Conservation (phyloP, 37 sponge, comb jelly and placozoan genomes). For the Dysidea cf. avara region DNA sequence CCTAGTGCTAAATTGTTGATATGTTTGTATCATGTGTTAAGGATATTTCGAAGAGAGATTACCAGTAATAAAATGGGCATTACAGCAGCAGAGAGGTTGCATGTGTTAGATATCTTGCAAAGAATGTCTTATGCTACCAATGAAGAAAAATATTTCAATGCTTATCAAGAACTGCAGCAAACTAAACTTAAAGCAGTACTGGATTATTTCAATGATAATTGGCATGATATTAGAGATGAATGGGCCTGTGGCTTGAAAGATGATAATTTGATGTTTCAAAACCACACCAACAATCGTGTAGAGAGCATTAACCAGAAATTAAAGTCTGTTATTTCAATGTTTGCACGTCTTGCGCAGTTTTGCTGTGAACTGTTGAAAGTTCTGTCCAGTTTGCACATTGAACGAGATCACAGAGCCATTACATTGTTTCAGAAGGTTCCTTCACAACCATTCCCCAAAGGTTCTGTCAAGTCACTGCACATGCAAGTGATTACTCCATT, state of each 20-base stretch:
- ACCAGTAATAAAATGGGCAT: too few relatives aligned
- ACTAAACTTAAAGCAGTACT: too few relatives aligned
- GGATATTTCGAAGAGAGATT: slow-evolving; percentile 13
- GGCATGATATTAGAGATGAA: slow-evolving; percentile 4
- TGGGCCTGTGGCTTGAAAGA: slow-evolving; percentile 5
- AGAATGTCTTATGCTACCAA: too few relatives aligned
- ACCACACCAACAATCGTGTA: neutral
- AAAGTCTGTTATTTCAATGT: slow-evolving; percentile 4
- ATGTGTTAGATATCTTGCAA: too few relatives aligned
- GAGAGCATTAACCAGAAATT: slow-evolving; percentile 18
- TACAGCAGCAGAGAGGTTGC: too few relatives aligned
- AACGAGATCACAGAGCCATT: slow-evolving; percentile 25
- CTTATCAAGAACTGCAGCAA: too few relatives aligned
- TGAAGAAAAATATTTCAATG: too few relatives aligned
- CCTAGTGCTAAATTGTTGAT: slow-evolving; percentile 24
- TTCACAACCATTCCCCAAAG: too few relatives aligned
- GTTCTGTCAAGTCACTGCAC: too few relatives aligned
- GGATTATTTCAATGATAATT: too few relatives aligned
- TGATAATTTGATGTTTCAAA: neutral
- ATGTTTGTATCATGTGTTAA: too few relatives aligned
- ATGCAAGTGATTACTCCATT: too few relatives aligned
- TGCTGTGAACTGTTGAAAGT: slow-evolving; percentile 10
- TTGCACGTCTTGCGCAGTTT: neutral
- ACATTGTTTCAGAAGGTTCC: neutral
- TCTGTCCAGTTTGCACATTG: slow-evolving; percentile 13